These are phyloP conservation scores for Papio anubis DNA, from an alignment of 2,113 vertebrate genomes.

Conservation along the genomic window DNA sequence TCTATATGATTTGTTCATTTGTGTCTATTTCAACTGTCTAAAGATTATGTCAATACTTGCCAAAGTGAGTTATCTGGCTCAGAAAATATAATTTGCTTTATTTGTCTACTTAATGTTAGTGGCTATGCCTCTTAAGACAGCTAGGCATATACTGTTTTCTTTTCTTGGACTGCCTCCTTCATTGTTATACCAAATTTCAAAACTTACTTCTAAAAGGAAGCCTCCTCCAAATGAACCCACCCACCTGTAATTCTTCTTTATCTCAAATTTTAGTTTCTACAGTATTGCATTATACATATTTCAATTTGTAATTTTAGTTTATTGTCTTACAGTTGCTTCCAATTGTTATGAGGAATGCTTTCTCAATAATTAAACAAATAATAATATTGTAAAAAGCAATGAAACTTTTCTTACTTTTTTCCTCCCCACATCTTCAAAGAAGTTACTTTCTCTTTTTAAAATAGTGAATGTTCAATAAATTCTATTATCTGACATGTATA, in stretches of 20 bases:
- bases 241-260: not conserved
- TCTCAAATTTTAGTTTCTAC: not conserved
- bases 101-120: not conserved
- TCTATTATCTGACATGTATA: not conserved
- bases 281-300: not conserved
- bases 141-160: not conserved
- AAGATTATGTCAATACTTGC: not conserved
- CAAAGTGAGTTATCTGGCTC: not conserved
- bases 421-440: not conserved
- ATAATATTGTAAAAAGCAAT: not conserved
- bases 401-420: not conserved
- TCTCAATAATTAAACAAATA: conserved; percentile 14
- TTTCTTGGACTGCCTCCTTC: not conserved
- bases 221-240: not conserved
- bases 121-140: not conserved
- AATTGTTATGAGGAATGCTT: not conserved
- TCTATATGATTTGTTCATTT: not conserved
- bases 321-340: not conserved
- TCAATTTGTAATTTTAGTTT: not conserved
- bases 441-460: not conserved
- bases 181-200: not conserved
- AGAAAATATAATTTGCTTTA: not conserved
- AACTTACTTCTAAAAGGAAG: not conserved
- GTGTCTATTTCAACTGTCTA: not conserved
- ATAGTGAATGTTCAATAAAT: not conserved